phyloP scores from a whole-genome alignment of 1,140 invertebrate genomes.

The Andrena cerasifolii region DNA sequence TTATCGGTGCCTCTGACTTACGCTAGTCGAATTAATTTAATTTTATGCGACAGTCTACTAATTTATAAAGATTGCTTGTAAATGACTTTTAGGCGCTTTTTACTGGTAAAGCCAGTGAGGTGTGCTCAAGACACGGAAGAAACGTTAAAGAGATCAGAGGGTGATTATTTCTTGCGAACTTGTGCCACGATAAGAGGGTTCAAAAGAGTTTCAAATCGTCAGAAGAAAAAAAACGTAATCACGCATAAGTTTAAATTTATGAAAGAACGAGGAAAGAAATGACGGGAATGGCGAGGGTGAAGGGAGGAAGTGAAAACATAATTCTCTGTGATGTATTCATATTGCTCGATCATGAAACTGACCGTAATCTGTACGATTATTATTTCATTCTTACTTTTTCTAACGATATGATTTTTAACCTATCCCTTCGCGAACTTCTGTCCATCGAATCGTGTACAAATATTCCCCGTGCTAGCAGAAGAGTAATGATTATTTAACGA shows the following conservation, averaged over 20 bases:
- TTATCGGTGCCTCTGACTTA: no score
- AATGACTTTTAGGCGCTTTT: no score
- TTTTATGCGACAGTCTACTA: no score
- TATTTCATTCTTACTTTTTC: conserved; percentile 57
- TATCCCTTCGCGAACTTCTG: neutral
- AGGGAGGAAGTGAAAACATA: conserved; percentile 49
- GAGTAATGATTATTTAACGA: neutral
- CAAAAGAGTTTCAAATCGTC: neutral
- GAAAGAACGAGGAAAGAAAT: neutral
- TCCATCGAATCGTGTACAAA: neutral
- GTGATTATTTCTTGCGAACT: neutral
- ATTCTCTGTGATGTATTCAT: conserved; percentile 70
- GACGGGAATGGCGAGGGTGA: no score
- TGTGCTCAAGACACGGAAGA: no score
- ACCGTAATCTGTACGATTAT: conserved; percentile 48
- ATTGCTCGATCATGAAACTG: conserved; percentile 58
- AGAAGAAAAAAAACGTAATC: neutral
- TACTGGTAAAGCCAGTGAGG: no score
- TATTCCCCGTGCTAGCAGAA: neutral
- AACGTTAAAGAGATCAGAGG: no score
- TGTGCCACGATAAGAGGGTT: neutral
- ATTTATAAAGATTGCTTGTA: no score
- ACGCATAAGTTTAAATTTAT: neutral
- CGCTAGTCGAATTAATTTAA: no score
- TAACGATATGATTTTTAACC: neutral